Evolutionary conservation across 1,140 invertebrate genomes (phyloP), one percentile per base, ranked within the genome.

Genomic region (Archivesica marissinica): DNA sequence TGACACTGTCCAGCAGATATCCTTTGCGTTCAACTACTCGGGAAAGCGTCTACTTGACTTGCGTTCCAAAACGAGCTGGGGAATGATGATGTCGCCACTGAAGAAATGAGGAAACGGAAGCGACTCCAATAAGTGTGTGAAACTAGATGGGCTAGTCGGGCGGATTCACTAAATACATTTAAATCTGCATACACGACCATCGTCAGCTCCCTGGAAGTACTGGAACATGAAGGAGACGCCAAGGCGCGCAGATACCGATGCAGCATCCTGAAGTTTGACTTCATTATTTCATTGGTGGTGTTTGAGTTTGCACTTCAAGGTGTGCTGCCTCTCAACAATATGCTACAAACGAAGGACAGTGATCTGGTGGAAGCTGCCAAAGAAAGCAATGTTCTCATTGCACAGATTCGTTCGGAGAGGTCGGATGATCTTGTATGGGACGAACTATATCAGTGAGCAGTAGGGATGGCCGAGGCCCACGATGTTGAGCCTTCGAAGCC

Each of bases 11-110:
- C 83, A 78, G 39, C 64, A 25, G 17, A 59, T 82, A 20, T 70
- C 84, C 3, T 83, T 86, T 70, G 61, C 85, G 23, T 86, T 88
- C 39, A 50, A 80, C 30, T 78, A 79, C 20, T 80, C 66, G 0
- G 85, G 59, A 33, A 88, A 86, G 28, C 61, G 76, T 6, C 20
- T 78, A 0, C 41, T 75, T 2, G n/a, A 4, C 23, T 79, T n/a
- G n/a, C n/a, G n/a, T n/a, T 75, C 23, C 25, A 74, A 79, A 44
- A 77, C 15, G 47, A 52, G 0, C 50, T 75, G 2, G 50, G 30
- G 30, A 7, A 3, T 38, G 66, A 77, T 17, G 35, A 50, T 64
- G 17, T 17, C 1, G 13, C 17, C 15, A 50, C 30, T 38, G 81
- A 50, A 20, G 20, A 87, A 11, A 83, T 72, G 75, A 74, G 66